Evolutionary conservation across 2,797 vertebrate genomes (phyloP), one percentile per base, ranked within the genome.

Genomic region (Danio tinwini): DNA sequence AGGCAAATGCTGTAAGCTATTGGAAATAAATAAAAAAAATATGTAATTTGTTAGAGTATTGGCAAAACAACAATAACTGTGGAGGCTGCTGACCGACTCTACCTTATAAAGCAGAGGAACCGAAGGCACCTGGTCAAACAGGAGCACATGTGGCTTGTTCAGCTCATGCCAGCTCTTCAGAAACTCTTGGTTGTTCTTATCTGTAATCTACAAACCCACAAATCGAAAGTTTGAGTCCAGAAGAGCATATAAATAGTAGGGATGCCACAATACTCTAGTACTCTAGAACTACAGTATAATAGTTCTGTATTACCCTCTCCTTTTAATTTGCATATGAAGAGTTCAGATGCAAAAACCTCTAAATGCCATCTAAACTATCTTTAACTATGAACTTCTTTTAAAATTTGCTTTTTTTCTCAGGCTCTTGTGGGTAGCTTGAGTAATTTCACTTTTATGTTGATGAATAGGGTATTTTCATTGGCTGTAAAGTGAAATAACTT

Each of bases 101-200:
- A 99, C 98, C 95, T 98, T 99, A 88, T 95, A 99, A 0, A 97
- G 81, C 2, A 99, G 90, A 0, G 97, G 97, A 40, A 94, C 93
- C 0, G 63, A 85, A 2, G 97, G 93, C 87, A 94, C 92, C 81
- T 97, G 97, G 89, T 98, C 97, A 6, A 99, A 99, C n/a, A 98
- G 92, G 59, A 99, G 96, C 80, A 98, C 94, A 0, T 94, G 97
- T 0, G 98, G 98, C 86, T 98, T 98, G 88, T 99, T 99, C 73
- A 97, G 93, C 6, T 96, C 94, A 80, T 96, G 95, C 97, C 97
- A 98, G 88, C 93, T 94, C 14, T 94, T 97, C 75, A 99, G 90
- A 84, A 98, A 98, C 74, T 84, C 87, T 68, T 94, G 21, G 69
- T 96, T 93, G 81, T 98, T 99, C 84, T 95, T 95, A 91, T 96